Conservation (phyloP, 1,140 invertebrate genomes). For the Cardiocondyla obscurior region DNA sequence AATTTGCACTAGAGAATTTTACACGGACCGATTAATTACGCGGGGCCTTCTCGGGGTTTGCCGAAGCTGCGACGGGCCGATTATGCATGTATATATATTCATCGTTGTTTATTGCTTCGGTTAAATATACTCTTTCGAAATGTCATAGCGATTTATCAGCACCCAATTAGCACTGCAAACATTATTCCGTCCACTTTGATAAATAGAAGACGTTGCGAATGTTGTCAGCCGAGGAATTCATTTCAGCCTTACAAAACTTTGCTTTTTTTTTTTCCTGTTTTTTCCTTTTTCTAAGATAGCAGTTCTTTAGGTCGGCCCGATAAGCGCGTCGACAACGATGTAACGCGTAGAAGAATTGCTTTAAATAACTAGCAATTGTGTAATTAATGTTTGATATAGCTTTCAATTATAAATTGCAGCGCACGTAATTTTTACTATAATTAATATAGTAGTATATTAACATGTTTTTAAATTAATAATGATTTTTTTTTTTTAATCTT, state of each 20-base stretch:
- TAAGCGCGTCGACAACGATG: background rate
- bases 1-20: background rate
- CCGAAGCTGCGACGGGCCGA: background rate
- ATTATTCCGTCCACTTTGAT: background rate
- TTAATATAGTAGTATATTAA: too few species aligned
- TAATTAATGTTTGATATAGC: background rate
- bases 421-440: too few species aligned
- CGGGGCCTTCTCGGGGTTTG: background rate
- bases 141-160: conserved; percentile 20
- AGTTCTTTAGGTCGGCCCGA: background rate
- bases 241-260: background rate
- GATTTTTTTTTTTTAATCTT: too few species aligned
- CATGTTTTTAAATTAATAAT: too few species aligned
- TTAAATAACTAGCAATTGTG: background rate
- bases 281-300: background rate
- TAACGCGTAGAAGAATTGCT: background rate
- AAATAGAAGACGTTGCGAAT: background rate
- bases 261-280: background rate
- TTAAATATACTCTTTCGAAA: conserved; percentile 1
- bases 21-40: conserved; percentile 20
- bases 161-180: background rate
- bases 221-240: background rate
- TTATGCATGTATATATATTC: conserved; percentile 9
- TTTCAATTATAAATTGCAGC: too few species aligned
- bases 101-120: background rate